These are phyloP conservation scores for Fundulus diaphanus DNA, from an alignment of 2,797 vertebrate genomes.

Conservation along the genomic window DNA sequence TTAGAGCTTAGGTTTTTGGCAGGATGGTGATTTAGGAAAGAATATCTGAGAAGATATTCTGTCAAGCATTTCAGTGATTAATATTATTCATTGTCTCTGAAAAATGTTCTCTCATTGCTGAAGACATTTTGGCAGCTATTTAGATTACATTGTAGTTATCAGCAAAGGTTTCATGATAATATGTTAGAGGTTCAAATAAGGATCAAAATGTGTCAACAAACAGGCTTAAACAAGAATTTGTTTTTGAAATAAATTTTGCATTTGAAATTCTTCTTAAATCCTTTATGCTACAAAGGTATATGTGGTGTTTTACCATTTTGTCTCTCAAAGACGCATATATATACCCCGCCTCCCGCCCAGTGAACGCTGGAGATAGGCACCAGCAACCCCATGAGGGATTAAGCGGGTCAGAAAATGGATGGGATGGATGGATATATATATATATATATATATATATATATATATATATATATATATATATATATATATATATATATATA, in stretches of 20 bases:
- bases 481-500: neutral
- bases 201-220: slow-evolving; percentile 9
- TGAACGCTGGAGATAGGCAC: too few relatives aligned
- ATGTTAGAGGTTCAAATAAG: slow-evolving; percentile 1
- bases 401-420: too few relatives aligned
- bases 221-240: neutral
- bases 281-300: neutral
- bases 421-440: too few relatives aligned
- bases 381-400: too few relatives aligned
- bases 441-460: neutral
- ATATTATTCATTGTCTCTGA: slow-evolving; percentile 35
- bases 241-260: neutral
- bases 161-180: slow-evolving; percentile 37
- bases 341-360: too few relatives aligned
- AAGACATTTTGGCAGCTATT: slow-evolving; percentile 25
- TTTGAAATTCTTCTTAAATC: neutral
- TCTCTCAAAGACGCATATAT: neutral
- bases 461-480: neutral
- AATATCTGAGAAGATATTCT: slow-evolving; percentile 49
- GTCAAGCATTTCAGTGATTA: slow-evolving; percentile 61
- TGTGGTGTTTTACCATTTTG: neutral
- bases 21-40: slow-evolving; percentile 58
- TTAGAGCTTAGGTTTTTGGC: slow-evolving; percentile 64
- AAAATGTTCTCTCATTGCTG: slow-evolving; percentile 21
- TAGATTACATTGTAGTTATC: slow-evolving; percentile 1